phyloP scores from a whole-genome alignment of 1,140 invertebrate genomes.

The Calliphora vicina region DNA sequence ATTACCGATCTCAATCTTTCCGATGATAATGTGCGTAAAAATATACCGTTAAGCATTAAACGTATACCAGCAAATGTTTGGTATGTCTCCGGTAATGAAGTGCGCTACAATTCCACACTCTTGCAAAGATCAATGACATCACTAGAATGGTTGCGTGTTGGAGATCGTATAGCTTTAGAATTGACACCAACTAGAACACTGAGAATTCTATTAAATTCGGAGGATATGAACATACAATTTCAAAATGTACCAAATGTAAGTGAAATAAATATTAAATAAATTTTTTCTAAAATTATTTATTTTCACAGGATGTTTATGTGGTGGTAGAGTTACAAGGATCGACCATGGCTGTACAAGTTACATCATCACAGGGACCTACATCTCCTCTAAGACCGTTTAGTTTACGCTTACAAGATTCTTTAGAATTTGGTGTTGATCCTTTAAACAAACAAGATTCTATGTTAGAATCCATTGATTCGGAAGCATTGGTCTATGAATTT shows the following conservation, averaged over 20 bases:
- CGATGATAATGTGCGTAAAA: constrained; percentile 59
- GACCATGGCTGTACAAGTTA: constrained; percentile 73
- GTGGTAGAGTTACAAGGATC: constrained; percentile 78
- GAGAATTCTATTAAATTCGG: constrained; percentile 78
- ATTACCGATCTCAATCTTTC: constrained; percentile 60
- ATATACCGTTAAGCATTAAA: constrained; percentile 56
- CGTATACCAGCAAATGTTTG: constrained; percentile 59
- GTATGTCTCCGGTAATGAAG: constrained; percentile 70
- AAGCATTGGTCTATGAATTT: constrained; percentile 67
- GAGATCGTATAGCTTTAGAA: constrained; percentile 76
- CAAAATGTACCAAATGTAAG: constrained; percentile 76
- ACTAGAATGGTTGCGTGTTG: constrained; percentile 79
- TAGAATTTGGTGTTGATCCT: constrained; percentile 70
- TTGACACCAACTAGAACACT: constrained; percentile 69
- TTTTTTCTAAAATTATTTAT: background rate
- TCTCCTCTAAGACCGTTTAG: constrained; percentile 68
- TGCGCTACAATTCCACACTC: constrained; percentile 69
- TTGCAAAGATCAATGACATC: constrained; percentile 75
- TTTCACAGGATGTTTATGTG: constrained; percentile 73
- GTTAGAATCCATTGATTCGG: constrained; percentile 61
- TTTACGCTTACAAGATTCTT: constrained; percentile 70
- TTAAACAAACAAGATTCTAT: constrained; percentile 65
- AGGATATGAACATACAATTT: constrained; percentile 84
- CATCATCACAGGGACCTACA: constrained; percentile 63
- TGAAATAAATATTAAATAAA: too few species aligned